Evolutionary conservation across 2,888 invertebrate genomes (phyloP), one percentile per base, ranked within the genome.

Genomic region (Criorhina ranunculi): DNA sequence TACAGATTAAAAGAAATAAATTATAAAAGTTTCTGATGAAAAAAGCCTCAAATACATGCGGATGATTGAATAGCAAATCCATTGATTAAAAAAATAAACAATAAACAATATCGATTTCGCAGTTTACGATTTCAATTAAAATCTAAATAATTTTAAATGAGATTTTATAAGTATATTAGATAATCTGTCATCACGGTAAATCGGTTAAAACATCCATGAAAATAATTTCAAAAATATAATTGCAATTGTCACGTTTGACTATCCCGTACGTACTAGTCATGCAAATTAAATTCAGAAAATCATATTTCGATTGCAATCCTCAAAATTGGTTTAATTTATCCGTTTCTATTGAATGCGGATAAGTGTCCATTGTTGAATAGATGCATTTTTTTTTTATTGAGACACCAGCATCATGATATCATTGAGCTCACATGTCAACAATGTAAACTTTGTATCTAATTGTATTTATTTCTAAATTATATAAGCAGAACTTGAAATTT

Each of bases 381-480:
- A 31, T 53, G 4, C 1, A 24, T 3, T 3, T 24, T 3, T 24
- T 24, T 1, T 4, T 24, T 24, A 31, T 4, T 12, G 2, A 46
- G 7, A 4, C 11, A 8, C 31, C 8, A 31, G 12, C 29, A 31
- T 19, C n/a, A 15, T 51, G 12, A 12, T 15, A 53, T 62, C 51
- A 31, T 53, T 62, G 15, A 62, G 42, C 17, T 33, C 72, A 72
- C 60, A 51, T 72, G 60, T 19, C 8, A 12, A 8, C 72, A 62
- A 40, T 72, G 51, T 12, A 17, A 2, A 7, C 8, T 37, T 1
- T n/a, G 42, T 42, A 12, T 5, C 42, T 15, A 15, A 12, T 53
- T n/a, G 29, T 33, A 31, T 31, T 31, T 31, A 7, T 53, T 19
- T 11, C 31, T 4, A n/a, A 2, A 31, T 12, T 51, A 12, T 29